Conservation (phyloP, 2,888 invertebrate species). For the Hecatera dysodea region DNA sequence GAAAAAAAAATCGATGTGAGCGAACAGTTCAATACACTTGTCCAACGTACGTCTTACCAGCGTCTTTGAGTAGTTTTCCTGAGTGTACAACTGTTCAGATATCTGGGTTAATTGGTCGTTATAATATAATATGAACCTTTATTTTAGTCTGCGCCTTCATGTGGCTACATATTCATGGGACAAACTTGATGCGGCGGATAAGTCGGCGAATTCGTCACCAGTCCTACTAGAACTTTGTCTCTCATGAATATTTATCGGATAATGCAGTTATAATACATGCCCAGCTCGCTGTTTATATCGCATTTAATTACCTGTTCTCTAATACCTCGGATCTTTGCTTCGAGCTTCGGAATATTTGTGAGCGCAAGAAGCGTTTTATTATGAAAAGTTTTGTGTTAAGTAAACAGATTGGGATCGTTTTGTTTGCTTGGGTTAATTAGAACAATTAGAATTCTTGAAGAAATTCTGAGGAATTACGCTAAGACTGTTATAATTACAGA, state of each 20-base stretch:
- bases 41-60: slow-evolving; percentile 1
- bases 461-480: slow-evolving; percentile 22
- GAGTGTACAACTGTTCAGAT: slow-evolving; percentile 51
- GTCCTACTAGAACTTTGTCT: slow-evolving; percentile 81
- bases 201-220: slow-evolving; percentile 84
- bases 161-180: slow-evolving; percentile 84
- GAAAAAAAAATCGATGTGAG: slow-evolving; percentile 13
- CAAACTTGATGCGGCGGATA: slow-evolving; percentile 78
- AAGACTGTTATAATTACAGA: slow-evolving; percentile 23
- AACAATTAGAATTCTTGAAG: slow-evolving; percentile 45
- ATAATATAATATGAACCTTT: slow-evolving; percentile 68
- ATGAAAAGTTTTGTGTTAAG: slow-evolving; percentile 35
- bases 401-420: slow-evolving; percentile 52
- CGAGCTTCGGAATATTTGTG: slow-evolving; percentile 50
- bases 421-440: slow-evolving; percentile 46
- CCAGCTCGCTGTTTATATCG: slow-evolving; percentile 76
- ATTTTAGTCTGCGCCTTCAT: slow-evolving; percentile 70
- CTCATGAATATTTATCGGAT: slow-evolving; percentile 87
- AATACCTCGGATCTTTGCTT: slow-evolving; percentile 74
- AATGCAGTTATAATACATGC: slow-evolving; percentile 87
- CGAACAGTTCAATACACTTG: slow-evolving; percentile 5
- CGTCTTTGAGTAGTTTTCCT: slow-evolving; percentile 21
- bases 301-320: slow-evolving; percentile 78
- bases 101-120: slow-evolving; percentile 63
- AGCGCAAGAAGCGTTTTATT: slow-evolving; percentile 21